phyloP scores from a whole-genome alignment of 2,113 vertebrate genomes.

The Nesoenas mayeri region DNA sequence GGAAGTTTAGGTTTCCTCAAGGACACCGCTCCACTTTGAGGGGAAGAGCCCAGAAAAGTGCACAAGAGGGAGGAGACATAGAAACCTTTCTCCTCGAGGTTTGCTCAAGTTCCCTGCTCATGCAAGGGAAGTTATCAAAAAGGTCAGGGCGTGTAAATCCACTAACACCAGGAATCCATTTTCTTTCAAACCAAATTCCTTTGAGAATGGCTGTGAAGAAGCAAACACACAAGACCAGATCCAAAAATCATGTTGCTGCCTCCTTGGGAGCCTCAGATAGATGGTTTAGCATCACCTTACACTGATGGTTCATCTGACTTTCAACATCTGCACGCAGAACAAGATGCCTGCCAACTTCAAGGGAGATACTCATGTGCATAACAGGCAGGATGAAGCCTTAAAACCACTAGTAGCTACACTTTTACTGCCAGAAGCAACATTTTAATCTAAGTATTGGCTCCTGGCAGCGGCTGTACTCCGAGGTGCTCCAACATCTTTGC shows the following conservation, averaged over 20 bases:
- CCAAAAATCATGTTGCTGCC: not conserved
- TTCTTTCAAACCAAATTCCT: not conserved
- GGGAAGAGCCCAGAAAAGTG: not conserved
- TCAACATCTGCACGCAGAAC: not conserved
- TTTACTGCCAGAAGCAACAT: conserved; percentile 36
- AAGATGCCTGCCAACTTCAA: not conserved
- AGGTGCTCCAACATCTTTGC: conserved; percentile 9
- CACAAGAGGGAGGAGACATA: not conserved
- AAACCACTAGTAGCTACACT: conserved; percentile 25
- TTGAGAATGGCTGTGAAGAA: not conserved
- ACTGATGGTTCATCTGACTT: not conserved
- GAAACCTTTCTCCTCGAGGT: not conserved
- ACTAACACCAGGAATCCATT: not conserved
- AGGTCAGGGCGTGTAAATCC: not conserved
- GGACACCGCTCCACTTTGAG: not conserved
- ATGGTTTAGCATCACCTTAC: not conserved
- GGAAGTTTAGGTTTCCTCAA: not conserved
- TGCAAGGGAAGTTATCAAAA: not conserved
- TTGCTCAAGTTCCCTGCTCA: not conserved
- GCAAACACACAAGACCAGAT: not conserved
- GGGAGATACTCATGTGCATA: not conserved
- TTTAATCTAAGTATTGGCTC: conserved; percentile 38
- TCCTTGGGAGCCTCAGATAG: not conserved
- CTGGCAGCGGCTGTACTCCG: not conserved
- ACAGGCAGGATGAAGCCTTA: not conserved